A percentile compares a stretch with the other conserved stretches of the same genome.
These are phyloP conservation scores for Gandaritis pyraliata DNA, from an alignment of 2,888 invertebrate species.

Conservation along the genomic window DNA sequence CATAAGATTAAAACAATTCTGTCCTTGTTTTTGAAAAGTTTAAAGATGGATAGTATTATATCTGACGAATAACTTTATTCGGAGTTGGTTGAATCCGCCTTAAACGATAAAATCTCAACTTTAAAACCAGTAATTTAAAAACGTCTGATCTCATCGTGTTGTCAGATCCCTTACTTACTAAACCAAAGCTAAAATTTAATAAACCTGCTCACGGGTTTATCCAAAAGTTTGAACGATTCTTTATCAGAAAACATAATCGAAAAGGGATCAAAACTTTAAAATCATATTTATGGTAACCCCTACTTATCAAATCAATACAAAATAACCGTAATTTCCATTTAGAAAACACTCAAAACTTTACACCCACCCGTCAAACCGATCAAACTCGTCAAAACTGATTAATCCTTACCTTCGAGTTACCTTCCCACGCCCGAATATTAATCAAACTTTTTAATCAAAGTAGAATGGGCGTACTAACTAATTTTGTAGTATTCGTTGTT, in stretches of 20 bases:
- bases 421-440: constrained; percentile 15
- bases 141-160: too few species aligned
- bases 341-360: constrained; percentile 24
- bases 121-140: too few species aligned
- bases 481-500: constrained; percentile 91
- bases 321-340: constrained; percentile 16
- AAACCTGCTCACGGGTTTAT: background rate
- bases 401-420: constrained; percentile 10
- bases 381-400: constrained; percentile 19
- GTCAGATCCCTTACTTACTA: background rate
- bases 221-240: background rate
- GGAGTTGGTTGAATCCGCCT: too few species aligned
- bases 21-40: too few species aligned
- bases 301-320: constrained; percentile 17
- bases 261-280: constrained; percentile 21
- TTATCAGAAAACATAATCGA: constrained; percentile 8
- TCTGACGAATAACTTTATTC: too few species aligned
- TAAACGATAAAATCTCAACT: too few species aligned
- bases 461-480: constrained; percentile 72
- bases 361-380: constrained; percentile 24
- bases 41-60: too few species aligned
- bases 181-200: background rate
- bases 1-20: too few species aligned
- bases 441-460: constrained; percentile 36
- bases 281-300: constrained; percentile 6